These are phyloP conservation scores for Notamacropus eugenii DNA, from an alignment of 2,797 vertebrate genomes.

Conservation along the genomic window DNA sequence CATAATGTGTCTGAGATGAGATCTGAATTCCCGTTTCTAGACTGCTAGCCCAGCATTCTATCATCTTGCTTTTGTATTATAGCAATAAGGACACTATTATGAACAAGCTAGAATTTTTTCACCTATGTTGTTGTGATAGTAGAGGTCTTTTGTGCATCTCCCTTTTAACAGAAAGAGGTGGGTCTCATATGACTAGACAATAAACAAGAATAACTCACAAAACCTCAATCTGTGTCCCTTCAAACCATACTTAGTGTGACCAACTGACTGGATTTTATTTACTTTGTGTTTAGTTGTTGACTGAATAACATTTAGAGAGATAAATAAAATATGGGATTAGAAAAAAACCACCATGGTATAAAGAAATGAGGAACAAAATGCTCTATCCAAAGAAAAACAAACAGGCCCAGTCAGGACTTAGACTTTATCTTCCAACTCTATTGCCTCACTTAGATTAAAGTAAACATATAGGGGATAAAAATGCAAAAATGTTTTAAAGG, in stretches of 20 bases:
- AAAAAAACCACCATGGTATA: conserved; percentile 16
- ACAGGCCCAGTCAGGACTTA: conserved; percentile 30
- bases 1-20: not conserved
- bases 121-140: not conserved
- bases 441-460: conserved; percentile 64
- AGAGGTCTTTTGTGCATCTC: not conserved
- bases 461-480: conserved; percentile 65
- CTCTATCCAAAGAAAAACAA: conserved; percentile 64
- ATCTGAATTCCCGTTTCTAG: not conserved
- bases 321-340: not conserved
- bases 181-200: not conserved
- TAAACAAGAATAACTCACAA: conserved; percentile 13
- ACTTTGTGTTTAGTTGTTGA: conserved; percentile 71
- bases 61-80: not conserved
- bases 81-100: not conserved
- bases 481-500: conserved; percentile 38
- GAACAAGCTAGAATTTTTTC: not conserved
- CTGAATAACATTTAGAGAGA: conserved; percentile 65
- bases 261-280: conserved; percentile 46
- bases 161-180: not conserved
- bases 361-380: conserved; percentile 70
- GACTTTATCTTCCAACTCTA: conserved; percentile 69
- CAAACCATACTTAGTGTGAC: not conserved
- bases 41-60: not conserved
- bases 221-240: conserved; percentile 8